Evolutionary conservation across 2,888 invertebrate species (phyloP), one percentile per base, ranked within the genome.

Genomic region (Drosophila kuntzei): DNA sequence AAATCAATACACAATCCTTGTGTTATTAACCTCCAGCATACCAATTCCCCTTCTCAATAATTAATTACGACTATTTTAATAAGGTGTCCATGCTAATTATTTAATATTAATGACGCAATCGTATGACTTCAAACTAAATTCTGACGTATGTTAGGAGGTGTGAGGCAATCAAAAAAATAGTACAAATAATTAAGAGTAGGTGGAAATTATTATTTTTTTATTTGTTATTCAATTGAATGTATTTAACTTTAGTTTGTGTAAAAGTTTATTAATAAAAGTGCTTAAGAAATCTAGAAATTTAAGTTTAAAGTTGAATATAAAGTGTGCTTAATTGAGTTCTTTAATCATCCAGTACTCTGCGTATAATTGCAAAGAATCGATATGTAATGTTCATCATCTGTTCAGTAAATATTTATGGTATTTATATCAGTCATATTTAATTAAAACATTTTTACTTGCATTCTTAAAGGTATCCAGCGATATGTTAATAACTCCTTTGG

Each of bases 341-440:
- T 54, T 54, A 55, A 36, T 36, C 20, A 14, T 29, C 62, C 32
- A 62, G 29, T 9, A 62, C 12, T 41, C 62, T 39, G 9, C 57
- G 62, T 9, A 55, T 41, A n/a, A 62, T 47, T 1, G 62, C 62
- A 54, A 62, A 62, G n/a, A 55, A 62, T 9, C 39, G 29, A 47
- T 62, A 62, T 2, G 62, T 62, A 2, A 62, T 62, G 6, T 55
- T 62, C 55, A 62, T 55, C 62, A 62, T 55, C 62, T 62, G 25
- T 47, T n/a, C 1, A 41, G 27, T 6, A 9, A 4, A 20, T 22
- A 20, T 11, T 59, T 29, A 34, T n/a, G n/a, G n/a, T n/a, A n/a
- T n/a, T n/a, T n/a, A n/a, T n/a, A 11, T 34, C 3, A 2, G 8
- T 5, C 3, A 5, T 12, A 2, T 11, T 14, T 12, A 12, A 7